Evolutionary conservation across 2,888 invertebrate genomes (phyloP), one percentile per base, ranked within the genome.

Genomic region (Catonia carolina): DNA sequence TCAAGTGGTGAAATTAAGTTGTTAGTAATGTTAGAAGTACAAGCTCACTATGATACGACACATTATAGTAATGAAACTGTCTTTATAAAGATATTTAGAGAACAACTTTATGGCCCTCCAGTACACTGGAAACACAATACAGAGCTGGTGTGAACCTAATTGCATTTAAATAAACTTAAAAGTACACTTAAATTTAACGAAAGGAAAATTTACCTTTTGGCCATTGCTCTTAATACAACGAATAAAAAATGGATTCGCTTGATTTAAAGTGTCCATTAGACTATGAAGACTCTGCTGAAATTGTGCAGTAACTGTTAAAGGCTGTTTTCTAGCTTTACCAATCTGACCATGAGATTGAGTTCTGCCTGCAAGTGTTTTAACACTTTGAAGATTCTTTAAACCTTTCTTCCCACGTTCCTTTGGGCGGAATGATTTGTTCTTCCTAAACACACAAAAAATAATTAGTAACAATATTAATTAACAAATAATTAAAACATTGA

Each of bases 211-310:
- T 10, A 79, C 79, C 79, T 96, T 96, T 64, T 91, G 89, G 58
- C 87, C 84, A 73, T 97, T 97, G 53, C 94, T 94, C 75, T 96
- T 96, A 71, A 97, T 96, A 72, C 97, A 97, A 60, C 97, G 75
- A 60, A 89, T 84, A 71, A 89, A 89, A 73, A 86, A 89, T 7
- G 89, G 89, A 72, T 88, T 86, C 2, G 89, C 87, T 69, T 93
- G 89, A 72, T 92, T 92, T 49, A 97, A 75, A 0, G 95, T 94
- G 67, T 90, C 90, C 94, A 97, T 95, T 41, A 97, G 77, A 31
- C 89, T 86, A 61, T 89, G 88, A 53, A 97, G 76, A 48, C 94
- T 94, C 73, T 89, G 89, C 73, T 94, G 89, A 74, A 97, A 97
- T 75, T 97, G 96, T 12, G 92, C 92, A 1, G 93, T 89, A 1